A percentile compares a stretch with the other conserved stretches of the same genome.
Evolutionary conservation across 2,113 vertebrate species (phyloP).

Genomic region (Actenoides lindsayi): DNA sequence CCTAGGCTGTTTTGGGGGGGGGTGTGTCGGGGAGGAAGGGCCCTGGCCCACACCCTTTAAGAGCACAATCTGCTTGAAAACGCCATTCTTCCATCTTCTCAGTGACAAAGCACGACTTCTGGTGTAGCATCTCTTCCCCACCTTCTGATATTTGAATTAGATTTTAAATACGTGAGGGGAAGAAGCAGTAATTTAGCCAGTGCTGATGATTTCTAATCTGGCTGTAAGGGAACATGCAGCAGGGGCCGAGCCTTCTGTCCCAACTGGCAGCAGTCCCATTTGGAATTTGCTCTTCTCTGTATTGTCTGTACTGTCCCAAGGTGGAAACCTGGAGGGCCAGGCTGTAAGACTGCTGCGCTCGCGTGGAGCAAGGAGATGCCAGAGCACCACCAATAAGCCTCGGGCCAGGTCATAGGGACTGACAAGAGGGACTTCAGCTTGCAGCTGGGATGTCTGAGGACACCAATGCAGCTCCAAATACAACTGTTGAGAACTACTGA

Average conservation of each 20-base stretch:
- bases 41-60: accelerated
- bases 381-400: background rate
- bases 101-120: background rate
- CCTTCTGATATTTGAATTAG: background rate
- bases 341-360: accelerated
- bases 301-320: background rate
- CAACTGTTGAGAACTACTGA: background rate
- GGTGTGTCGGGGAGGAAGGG: background rate
- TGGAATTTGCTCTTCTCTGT: background rate
- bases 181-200: background rate
- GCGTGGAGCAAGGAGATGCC: background rate
- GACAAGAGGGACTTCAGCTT: background rate
- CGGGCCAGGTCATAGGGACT: background rate
- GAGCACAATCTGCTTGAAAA: background rate
- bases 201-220: background rate
- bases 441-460: background rate
- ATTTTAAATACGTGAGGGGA: background rate
- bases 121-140: background rate
- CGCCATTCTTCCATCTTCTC: background rate
- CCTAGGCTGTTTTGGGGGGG: background rate
- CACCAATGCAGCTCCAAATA: background rate
- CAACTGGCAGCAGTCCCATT: background rate
- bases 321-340: background rate
- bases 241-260: background rate
- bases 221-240: accelerated